These are phyloP conservation scores for Sus scrofa DNA, from an alignment of 2,113 vertebrate species.

Conservation along the genomic window DNA sequence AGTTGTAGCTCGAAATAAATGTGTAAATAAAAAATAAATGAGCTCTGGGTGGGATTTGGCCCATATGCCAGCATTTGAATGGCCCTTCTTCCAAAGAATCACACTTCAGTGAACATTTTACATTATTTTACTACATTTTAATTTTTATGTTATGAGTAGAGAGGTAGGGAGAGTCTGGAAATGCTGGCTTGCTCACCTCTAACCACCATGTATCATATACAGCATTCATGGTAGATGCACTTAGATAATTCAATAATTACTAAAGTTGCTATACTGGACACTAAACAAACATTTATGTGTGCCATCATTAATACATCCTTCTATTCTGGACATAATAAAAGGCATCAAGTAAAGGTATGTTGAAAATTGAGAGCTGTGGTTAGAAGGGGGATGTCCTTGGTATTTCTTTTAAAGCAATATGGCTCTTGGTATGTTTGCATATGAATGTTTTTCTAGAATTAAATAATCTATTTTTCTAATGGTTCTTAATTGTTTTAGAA, in stretches of 20 bases:
- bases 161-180: background rate
- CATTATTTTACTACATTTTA: background rate
- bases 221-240: background rate
- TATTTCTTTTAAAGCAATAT: background rate
- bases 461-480: background rate
- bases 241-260: background rate
- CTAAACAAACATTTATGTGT: background rate
- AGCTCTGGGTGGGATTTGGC: background rate
- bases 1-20: background rate
- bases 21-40: slow-evolving; percentile 24
- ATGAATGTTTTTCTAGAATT: background rate
- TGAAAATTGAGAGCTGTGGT: background rate
- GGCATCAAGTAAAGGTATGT: background rate
- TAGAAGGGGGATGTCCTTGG: background rate
- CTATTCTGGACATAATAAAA: background rate
- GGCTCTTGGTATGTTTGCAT: background rate
- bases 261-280: background rate
- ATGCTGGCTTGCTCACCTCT: background rate
- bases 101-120: background rate
- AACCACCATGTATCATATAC: background rate
- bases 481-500: background rate
- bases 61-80: background rate
- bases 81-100: background rate
- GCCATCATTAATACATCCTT: background rate
- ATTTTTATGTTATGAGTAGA: background rate